Percentiles rank a stretch among this genome's conserved stretches.
These are phyloP conservation scores for Myodes glareolus DNA, from an alignment of 2,113 vertebrate genomes.

Conservation along the genomic window DNA sequence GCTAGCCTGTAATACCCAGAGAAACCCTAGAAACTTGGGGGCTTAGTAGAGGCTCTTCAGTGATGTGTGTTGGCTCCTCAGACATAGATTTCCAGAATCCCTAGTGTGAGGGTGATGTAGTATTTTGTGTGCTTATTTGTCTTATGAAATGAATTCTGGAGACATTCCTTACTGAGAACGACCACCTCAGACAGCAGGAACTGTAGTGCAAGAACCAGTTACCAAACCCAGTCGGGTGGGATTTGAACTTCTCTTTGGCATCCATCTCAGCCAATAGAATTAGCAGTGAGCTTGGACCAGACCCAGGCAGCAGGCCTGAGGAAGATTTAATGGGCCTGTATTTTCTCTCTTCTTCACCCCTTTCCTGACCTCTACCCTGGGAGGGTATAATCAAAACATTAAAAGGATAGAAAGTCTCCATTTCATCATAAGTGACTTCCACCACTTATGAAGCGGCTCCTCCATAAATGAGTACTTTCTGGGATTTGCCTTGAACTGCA, in stretches of 20 bases:
- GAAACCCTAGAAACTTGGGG: no score
- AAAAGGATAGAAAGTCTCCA: conserved; percentile 59
- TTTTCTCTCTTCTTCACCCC: conserved; percentile 52
- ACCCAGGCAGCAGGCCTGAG: conserved; percentile 39
- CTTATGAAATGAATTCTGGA: neutral
- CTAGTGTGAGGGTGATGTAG: neutral
- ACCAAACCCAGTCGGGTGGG: neutral
- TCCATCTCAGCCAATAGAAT: conserved; percentile 36
- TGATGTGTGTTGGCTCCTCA: neutral
- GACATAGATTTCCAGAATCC: neutral
- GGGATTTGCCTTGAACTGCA: conserved; percentile 19
- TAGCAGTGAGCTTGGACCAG: conserved; percentile 49
- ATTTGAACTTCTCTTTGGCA: conserved; percentile 51
- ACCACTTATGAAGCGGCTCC: neutral
- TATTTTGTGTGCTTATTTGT: neutral
- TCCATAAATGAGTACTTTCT: neutral
- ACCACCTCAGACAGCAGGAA: neutral
- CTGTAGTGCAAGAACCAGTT: neutral
- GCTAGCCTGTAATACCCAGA: neutral
- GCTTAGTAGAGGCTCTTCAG: neutral
- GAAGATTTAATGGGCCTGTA: conserved; percentile 48
- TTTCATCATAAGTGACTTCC: conserved; percentile 44
- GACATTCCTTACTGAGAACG: neutral
- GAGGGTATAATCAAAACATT: conserved; percentile 66
- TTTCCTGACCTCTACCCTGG: conserved; percentile 50